A percentile compares a stretch with the other conserved stretches of the same genome.
These are phyloP conservation scores for Zelleria hepariella DNA, from an alignment of 2,888 invertebrate species.

Conservation along the genomic window DNA sequence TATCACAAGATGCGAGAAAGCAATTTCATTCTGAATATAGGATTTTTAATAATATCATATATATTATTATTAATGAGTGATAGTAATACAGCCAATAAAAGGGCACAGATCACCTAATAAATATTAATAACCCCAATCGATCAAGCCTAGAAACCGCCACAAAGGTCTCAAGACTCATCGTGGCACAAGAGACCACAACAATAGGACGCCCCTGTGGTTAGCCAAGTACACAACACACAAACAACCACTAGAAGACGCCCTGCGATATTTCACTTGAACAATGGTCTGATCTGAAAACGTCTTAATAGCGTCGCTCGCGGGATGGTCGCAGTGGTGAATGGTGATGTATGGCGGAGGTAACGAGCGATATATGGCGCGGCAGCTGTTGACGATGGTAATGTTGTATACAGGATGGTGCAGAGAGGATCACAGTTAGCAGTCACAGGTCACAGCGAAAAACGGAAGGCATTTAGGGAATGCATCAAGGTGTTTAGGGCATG, in stretches of 20 bases:
- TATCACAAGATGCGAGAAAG: no score
- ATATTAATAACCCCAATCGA: not conserved
- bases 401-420: not conserved
- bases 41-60: no score
- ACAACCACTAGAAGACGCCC: conserved; percentile 25
- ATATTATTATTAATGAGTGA: no score
- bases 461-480: no score
- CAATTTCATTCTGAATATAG: no score
- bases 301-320: conserved; percentile 40
- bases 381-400: conserved; percentile 24
- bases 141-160: not conserved
- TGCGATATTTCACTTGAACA: conserved; percentile 41
- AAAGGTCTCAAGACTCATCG: not conserved
- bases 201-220: conserved; percentile 5
- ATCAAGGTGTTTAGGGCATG: no score
- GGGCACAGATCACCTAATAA: no score
- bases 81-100: no score
- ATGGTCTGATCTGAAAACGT: conserved; percentile 38
- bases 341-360: conserved; percentile 41
- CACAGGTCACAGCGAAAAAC: no score
- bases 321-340: conserved; percentile 26
- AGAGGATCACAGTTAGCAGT: no score
- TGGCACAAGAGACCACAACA: conserved; percentile 2
- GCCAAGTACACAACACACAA: conserved; percentile 9
- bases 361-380: conserved; percentile 32